A percentile compares a stretch with the other conserved stretches of the same genome.
phyloP scores from a whole-genome alignment of 92 coral and sea anemone genomes.

The Umimayanthus kanabou region DNA sequence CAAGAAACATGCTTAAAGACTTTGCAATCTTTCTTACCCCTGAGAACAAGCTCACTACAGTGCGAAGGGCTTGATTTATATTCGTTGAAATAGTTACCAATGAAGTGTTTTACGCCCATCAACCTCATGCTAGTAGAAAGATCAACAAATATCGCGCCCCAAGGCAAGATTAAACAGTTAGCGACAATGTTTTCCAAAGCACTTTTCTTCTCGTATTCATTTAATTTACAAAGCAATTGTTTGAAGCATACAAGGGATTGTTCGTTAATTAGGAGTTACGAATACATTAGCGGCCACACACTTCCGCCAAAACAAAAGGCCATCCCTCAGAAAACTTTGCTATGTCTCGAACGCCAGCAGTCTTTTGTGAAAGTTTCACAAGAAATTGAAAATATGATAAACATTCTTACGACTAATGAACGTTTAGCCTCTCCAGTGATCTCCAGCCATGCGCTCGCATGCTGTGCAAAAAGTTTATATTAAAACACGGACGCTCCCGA shows the following conservation, averaged over 20 bases:
- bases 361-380: slow-evolving; percentile 61
- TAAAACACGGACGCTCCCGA: not conserved
- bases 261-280: slow-evolving; percentile 87
- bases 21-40: not conserved
- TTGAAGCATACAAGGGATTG: slow-evolving; percentile 75
- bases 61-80: not conserved
- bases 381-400: slow-evolving; percentile 63
- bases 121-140: slow-evolving; percentile 33
- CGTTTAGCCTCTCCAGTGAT: slow-evolving; percentile 35
- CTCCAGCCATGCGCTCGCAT: slow-evolving; percentile 46
- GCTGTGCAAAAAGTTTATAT: slow-evolving; percentile 35
- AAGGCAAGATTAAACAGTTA: slow-evolving; percentile 77
- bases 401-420: slow-evolving; percentile 57
- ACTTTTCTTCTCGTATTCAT: slow-evolving; percentile 74
- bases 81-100: not conserved
- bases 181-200: slow-evolving; percentile 57
- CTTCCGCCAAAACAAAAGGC: slow-evolving; percentile 56
- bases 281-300: slow-evolving; percentile 72
- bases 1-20: not conserved
- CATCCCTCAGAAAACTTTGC: slow-evolving; percentile 24
- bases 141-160: slow-evolving; percentile 63
- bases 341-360: slow-evolving; percentile 41
- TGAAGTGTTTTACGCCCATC: not conserved
- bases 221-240: slow-evolving; percentile 93
- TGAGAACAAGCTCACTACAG: not conserved